Conservation (phyloP, 2,797 vertebrate genomes). For the Sardinella longiceps region DNA sequence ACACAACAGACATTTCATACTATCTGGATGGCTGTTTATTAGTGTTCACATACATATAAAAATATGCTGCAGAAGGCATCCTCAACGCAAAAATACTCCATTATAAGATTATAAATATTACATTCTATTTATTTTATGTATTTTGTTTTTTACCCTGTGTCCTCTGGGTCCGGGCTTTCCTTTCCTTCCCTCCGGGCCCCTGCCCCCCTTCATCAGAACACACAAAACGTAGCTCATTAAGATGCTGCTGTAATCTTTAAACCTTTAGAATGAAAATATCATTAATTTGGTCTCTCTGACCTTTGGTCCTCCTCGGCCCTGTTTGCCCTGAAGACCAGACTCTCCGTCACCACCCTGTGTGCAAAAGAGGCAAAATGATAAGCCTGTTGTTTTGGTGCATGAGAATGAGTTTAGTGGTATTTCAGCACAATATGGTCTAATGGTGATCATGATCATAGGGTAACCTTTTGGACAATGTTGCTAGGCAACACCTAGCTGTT, state of each 20-base stretch:
- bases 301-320: constrained; percentile 76
- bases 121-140: too few relatives aligned
- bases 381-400: neutral
- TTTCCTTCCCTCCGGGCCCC: constrained; percentile 77
- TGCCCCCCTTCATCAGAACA: constrained; percentile 76
- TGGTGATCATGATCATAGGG: too few relatives aligned
- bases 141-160: constrained; percentile 77
- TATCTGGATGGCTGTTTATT: neutral
- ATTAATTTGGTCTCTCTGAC: constrained; percentile 63
- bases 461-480: too few relatives aligned
- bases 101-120: too few relatives aligned
- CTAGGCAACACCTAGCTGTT: too few relatives aligned
- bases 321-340: constrained; percentile 71
- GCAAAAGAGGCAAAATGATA: neutral
- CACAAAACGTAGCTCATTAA: neutral
- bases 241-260: neutral
- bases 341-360: constrained; percentile 78
- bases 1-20: neutral
- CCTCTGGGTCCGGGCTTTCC: constrained; percentile 80
- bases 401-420: too few relatives aligned
- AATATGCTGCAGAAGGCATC: neutral
- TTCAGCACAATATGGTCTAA: neutral
- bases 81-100: neutral
- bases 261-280: neutral
- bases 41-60: neutral